Base-by-base conservation (phyloP, 2,888 invertebrate species). In the Anthophora plumipes region DNA sequence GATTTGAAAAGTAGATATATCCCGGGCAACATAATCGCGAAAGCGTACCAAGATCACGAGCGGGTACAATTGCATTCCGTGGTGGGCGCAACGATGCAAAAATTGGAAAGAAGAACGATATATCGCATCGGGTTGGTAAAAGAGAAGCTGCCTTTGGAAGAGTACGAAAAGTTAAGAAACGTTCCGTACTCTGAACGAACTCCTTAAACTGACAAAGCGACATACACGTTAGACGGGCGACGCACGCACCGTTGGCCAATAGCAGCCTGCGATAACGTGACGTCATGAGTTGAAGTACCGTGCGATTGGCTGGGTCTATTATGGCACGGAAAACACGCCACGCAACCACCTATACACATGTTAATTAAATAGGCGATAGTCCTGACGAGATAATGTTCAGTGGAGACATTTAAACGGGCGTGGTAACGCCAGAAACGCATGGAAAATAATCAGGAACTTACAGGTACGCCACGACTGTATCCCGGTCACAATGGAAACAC, bases 311-410 rank as follows among this genome's bases (percentile, higher is more conserved):
- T 88, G 88, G 87, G 85, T 89, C 91, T 91, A 92, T 92, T 92
- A 92, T 91, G 91, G 91, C 91, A 92, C 91, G 91, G 90, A 89
- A 91, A 92, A 93, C 92, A 92, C 93, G 92, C 93, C 93, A 93
- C 93, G 93, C 93, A 93, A 91, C 92, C 92, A 92, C 90, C 91
- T 90, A 91, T 91, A 91, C 91, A 90, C 90, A 91, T 90, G 91
- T 91, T 91, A 91, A 92, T 92, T 92, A 91, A 92, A 91, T 90
- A 90, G 88, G 84, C 89, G 87, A 89, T 88, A 89, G 85, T 83
- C 85, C 86, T 81, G 84, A 84, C 66, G 80, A 87, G 87, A 89
- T 89, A 89, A 89, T 88, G 78, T 71, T 75, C 77, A 75, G 76
- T 72, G 74, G 71, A 82, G 82, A 66, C 67, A 82, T 79, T 88